Evolutionary conservation across 2,888 invertebrate genomes (phyloP), one percentile per base, ranked within the genome.

Genomic region (Automeris io): DNA sequence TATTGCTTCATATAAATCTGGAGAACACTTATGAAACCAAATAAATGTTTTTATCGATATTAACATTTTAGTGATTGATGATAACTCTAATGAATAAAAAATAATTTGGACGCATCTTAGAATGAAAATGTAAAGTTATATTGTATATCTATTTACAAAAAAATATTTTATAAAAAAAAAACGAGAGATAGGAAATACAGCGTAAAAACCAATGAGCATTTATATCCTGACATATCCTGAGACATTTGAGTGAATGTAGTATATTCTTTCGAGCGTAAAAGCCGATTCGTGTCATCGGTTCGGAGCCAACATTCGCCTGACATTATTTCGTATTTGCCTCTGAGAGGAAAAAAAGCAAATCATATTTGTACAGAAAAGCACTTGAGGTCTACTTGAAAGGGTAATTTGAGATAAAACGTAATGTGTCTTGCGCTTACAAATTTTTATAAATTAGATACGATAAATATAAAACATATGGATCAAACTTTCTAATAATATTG

Each of bases 201-300:
- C 22, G 25, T 21, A 9, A 33, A 54, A 49, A 55, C 45, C 56
- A 53, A 54, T 56, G 56, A 49, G 49, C 51, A 49, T 47, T 60
- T 54, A 48, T 44, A 46, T 46, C 46, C 49, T 53, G 51, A 59
- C 45, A 62, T 54, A 59, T 61, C 51, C 54, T 43, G 38, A 57
- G 48, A 53, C 49, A 62, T 66, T 61, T 54, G 46, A 56, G 59
- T 47, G 63, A 67, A 70, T 69, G 65, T 70, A 62, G 26, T 29
- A 9, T 64, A 66, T 58, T 58, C 55, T 49, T 51, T 47, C 53
- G 57, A 57, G 68, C 74, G 69, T 74, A 70, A 78, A 76, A 80
- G 78, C 73, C 66, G 72, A 73, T 72, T 75, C 73, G 63, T 76
- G 75, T 77, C 67, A 56, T 54, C 56, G 54, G 51, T 40, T 45